phyloP scores from a whole-genome alignment of 2,888 invertebrate genomes.

The Pseudanteris insignis region DNA sequence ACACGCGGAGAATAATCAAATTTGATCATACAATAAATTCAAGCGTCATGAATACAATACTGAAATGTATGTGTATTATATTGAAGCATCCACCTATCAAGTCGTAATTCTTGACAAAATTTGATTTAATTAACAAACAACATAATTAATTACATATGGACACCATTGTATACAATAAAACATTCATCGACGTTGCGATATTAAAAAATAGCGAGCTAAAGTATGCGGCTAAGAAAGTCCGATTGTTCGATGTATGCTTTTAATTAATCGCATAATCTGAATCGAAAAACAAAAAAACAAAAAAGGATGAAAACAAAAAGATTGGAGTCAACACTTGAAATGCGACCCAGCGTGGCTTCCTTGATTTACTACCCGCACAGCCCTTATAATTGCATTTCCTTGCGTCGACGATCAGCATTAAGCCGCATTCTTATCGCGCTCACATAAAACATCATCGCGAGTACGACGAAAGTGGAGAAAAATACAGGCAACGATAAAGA shows the following conservation, averaged over 20 bases:
- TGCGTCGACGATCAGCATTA: slow-evolving; percentile 22
- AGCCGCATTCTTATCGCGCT: slow-evolving; percentile 26
- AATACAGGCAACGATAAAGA: slow-evolving; percentile 3
- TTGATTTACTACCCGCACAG: slow-evolving; percentile 27
- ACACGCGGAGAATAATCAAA: background rate
- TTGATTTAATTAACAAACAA: too few species aligned
- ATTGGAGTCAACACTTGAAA: slow-evolving; percentile 9
- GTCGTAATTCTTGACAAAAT: too few species aligned
- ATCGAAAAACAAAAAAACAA: background rate
- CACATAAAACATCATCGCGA: slow-evolving; percentile 18
- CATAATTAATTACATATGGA: too few species aligned
- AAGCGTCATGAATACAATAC: too few species aligned
- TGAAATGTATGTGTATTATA: too few species aligned
- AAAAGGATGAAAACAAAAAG: too few species aligned
- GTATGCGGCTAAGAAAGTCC: too few species aligned
- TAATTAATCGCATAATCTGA: background rate
- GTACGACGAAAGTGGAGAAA: background rate
- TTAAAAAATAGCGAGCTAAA: too few species aligned
- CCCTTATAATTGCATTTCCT: slow-evolving; percentile 27
- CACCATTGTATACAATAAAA: too few species aligned
- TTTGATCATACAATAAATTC: too few species aligned
- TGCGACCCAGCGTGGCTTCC: slow-evolving; percentile 3
- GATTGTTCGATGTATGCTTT: background rate
- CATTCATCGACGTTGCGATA: too few species aligned
- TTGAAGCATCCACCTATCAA: too few species aligned